Evolutionary conservation across 2,888 invertebrate species (phyloP).

Genomic region (Athripsodes cinereus): DNA sequence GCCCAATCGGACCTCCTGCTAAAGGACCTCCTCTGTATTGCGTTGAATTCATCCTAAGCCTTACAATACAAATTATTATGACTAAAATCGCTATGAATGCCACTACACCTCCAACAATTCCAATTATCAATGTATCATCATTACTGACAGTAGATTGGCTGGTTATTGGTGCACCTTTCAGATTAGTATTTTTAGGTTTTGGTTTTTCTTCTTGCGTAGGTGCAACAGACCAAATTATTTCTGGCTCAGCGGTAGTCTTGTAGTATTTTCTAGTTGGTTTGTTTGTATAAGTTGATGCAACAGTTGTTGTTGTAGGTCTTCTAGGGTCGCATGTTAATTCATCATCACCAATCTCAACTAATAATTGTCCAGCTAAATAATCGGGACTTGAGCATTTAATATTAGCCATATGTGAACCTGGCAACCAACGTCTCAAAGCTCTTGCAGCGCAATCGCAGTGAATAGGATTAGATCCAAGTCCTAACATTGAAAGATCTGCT

Average conservation of each 20-base stretch:
- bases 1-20: constrained; percentile 53
- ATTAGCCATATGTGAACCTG: constrained; percentile 55
- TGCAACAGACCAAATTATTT: constrained; percentile 87
- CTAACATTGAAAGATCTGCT: constrained; percentile 66
- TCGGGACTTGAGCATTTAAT: constrained; percentile 64
- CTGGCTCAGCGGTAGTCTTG: constrained; percentile 68
- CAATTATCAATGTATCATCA: constrained; percentile 89
- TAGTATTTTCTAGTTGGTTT: constrained; percentile 49
- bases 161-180: constrained; percentile 53
- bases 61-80: constrained; percentile 82
- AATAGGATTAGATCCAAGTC: constrained; percentile 74
- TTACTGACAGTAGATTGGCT: constrained; percentile 62
- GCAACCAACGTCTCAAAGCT: constrained; percentile 74
- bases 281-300: constrained; percentile 39
- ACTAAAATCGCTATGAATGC: constrained; percentile 85
- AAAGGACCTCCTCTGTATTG: constrained; percentile 66
- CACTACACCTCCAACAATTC: constrained; percentile 90
- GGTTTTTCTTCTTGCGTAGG: constrained; percentile 59
- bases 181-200: constrained; percentile 48
- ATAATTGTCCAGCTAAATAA: constrained; percentile 59
- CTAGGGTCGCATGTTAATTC: constrained; percentile 72
- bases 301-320: constrained; percentile 48
- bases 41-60: constrained; percentile 62
- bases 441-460: constrained; percentile 80
- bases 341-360: constrained; percentile 74